Evolutionary conservation across 2,888 invertebrate genomes (phyloP).

Genomic region (Ganaspis brasiliensis): DNA sequence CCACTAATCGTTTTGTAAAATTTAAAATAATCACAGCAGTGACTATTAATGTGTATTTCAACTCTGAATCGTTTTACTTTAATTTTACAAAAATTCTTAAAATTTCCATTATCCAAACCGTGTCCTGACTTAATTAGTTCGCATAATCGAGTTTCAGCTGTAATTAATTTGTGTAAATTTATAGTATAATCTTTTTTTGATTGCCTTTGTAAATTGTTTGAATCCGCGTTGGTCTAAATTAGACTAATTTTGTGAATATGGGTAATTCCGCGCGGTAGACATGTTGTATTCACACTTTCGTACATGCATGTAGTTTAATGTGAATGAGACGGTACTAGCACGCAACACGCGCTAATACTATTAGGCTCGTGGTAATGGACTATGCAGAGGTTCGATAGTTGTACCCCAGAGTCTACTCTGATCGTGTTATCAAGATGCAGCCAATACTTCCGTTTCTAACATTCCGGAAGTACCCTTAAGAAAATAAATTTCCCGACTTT

Average conservation of each 20-base stretch:
- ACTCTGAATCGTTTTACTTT: no score
- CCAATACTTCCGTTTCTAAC: conserved; percentile 59
- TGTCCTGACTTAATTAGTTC: no score
- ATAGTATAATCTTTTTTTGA: not conserved
- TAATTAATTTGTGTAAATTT: no score
- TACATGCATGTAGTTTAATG: conserved; percentile 57
- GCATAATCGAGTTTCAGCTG: no score
- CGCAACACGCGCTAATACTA: conserved; percentile 68
- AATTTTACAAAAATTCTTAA: no score
- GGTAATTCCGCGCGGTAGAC: not conserved
- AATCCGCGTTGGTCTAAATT: not conserved
- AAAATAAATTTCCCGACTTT: conserved; percentile 14
- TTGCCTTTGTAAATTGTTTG: not conserved
- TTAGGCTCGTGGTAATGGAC: conserved; percentile 74
- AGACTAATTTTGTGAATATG: not conserved
- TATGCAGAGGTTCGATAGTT: conserved; percentile 64
- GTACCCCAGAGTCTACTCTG: conserved; percentile 63
- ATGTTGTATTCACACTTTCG: conserved; percentile 50
- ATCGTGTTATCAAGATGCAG: conserved; percentile 72
- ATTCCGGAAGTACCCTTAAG: conserved; percentile 47
- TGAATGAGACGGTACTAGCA: conserved; percentile 60
- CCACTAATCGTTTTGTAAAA: no score
- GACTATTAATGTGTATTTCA: no score
- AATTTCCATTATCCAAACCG: no score
- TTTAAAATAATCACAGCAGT: no score